Conservation (phyloP, 2,888 invertebrate species). For the Rugalucina vietnamica region DNA sequence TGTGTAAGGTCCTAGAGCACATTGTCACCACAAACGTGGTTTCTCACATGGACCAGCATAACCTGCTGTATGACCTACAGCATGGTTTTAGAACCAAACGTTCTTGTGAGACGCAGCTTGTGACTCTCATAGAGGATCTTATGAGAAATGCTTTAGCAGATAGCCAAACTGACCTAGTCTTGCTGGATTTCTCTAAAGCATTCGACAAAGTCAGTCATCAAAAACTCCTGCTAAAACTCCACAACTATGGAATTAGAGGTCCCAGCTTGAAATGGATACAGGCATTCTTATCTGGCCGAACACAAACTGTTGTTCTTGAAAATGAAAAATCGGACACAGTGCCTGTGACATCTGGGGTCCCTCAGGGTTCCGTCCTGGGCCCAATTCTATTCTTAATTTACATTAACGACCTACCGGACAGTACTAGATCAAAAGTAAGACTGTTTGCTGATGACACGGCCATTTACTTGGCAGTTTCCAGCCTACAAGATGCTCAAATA, state of each 20-base stretch:
- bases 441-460: background rate
- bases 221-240: no score
- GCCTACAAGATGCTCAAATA: background rate
- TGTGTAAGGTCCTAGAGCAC: no score
- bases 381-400: background rate
- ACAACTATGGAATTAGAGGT: background rate
- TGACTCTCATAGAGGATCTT: background rate
- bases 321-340: no score
- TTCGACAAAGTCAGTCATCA: no score
- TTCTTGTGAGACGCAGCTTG: background rate
- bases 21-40: background rate
- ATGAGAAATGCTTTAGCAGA: no score
- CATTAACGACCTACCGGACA: background rate
- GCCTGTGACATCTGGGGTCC: no score
- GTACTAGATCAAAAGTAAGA: background rate
- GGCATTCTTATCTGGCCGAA: background rate
- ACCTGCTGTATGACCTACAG: constrained; percentile 4
- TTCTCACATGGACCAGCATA: background rate
- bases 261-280: background rate
- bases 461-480: background rate
- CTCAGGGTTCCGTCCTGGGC: no score
- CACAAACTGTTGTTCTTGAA: no score
- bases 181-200: background rate
- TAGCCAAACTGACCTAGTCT: background rate
- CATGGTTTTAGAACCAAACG: no score